phyloP scores from a whole-genome alignment of 2,113 vertebrate species.

The Piaya cayana region DNA sequence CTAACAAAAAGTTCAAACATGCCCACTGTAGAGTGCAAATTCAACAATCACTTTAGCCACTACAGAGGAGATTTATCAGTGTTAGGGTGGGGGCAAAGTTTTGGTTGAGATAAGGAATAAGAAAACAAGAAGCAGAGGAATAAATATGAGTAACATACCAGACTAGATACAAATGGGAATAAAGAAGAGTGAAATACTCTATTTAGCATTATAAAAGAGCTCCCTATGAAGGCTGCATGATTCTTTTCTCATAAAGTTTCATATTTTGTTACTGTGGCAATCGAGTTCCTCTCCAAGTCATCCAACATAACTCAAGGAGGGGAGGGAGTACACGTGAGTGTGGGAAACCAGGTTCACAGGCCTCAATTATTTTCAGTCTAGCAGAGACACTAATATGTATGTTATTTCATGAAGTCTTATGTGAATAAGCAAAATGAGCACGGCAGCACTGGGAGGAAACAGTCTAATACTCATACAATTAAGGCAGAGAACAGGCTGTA shows the following conservation, averaged over 20 bases:
- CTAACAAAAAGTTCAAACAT: not conserved
- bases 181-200: slow-evolving; percentile 5
- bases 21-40: not conserved
- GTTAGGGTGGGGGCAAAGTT: not conserved
- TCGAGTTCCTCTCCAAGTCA: slow-evolving; percentile 54
- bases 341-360: slow-evolving; percentile 41
- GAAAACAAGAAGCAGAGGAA: not conserved
- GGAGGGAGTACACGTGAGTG: not conserved
- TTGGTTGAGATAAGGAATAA: not conserved
- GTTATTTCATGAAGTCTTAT: slow-evolving; percentile 54
- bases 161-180: not conserved
- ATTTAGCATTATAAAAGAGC: slow-evolving; percentile 31
- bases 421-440: slow-evolving; percentile 24
- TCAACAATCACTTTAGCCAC: not conserved
- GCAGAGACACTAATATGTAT: slow-evolving; percentile 50
- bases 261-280: slow-evolving; percentile 34
- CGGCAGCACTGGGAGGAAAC: not conserved
- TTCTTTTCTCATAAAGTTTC: slow-evolving; percentile 32
- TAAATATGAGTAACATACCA: not conserved
- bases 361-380: slow-evolving; percentile 60
- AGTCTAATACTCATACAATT: not conserved
- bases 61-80: not conserved
- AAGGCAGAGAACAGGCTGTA: not conserved
- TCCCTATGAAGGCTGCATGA: not conserved
- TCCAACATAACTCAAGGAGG: slow-evolving; percentile 26